Base-by-base conservation (phyloP, 2,113 vertebrate genomes). In the Vulpes lagopus region DNA sequence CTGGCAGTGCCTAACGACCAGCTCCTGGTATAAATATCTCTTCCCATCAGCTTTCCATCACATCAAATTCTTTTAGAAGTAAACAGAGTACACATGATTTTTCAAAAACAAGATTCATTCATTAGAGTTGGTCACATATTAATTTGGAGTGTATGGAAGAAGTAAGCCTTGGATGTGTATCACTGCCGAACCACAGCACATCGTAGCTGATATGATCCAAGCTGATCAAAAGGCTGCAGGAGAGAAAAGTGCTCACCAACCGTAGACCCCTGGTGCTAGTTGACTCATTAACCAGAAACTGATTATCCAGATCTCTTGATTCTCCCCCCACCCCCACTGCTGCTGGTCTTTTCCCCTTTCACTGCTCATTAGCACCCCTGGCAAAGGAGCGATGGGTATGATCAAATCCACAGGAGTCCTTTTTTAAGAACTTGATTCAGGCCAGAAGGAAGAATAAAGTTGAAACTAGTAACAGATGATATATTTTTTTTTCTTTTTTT, bases 281-380 rank as follows among this genome's bases (percentile, higher is more conserved):
- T 57, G 69, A 97, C 91, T 98, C 97, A 94, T 97, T 98, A 98
- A 81, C 49, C 69, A 51, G 81, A 93, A n/a, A 25, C 51, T 51
- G 94, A 73, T 87, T 64, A 62, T 57, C 62, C 67, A 8, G 16
- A 51, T 85, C 76, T 51, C 49, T 62, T 19, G 3, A 23, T 92
- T 80, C 76, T 43, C 51, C 57, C 8, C 32, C 71, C 8, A 6
- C 11, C 84, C 91, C 11, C 11, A 90, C 65, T 71, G 84, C 84
- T n/a, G 80, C 91, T 94, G 11, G 3, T 71, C 76, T 38, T n/a
- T 16, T 5, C 19, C 30, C 73, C 30, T 81, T 81, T 69, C 88
- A 16, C 73, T 55, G 96, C 96, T 98, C 97, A 89, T 98, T 98
- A 98, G 94, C 62, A 91, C 49, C 35, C 38, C 32, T 11, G 35